Conservation (phyloP, 1,140 invertebrate genomes). For the Harpegnathos saltator region DNA sequence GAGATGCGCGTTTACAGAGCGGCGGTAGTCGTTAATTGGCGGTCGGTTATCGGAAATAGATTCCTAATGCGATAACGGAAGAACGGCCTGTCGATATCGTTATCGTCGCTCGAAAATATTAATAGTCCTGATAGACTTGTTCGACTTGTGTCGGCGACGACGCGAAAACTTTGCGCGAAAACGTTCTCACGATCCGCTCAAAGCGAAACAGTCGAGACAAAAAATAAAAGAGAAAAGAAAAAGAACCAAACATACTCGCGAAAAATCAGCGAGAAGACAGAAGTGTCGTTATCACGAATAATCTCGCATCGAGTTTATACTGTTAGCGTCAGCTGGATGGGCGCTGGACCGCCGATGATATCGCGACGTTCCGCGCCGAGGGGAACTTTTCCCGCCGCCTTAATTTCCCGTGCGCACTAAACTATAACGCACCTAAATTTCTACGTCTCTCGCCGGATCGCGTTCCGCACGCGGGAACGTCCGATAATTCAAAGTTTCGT, state of each 20-base stretch:
- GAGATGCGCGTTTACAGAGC: background rate
- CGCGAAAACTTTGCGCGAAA: no score
- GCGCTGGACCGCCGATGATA: background rate
- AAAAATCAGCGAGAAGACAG: no score
- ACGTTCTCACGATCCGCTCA: background rate
- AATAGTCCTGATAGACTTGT: conserved; percentile 19
- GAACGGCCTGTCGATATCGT: background rate
- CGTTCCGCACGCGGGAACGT: background rate
- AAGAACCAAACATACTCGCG: no score
- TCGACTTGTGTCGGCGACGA: background rate
- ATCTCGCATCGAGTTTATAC: no score
- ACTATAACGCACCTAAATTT: conserved; percentile 41
- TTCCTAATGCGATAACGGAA: conserved; percentile 42
- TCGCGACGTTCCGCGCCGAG: background rate
- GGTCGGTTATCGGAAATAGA: conserved; percentile 39
- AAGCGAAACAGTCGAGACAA: no score
- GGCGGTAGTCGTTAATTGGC: conserved; percentile 32
- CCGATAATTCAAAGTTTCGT: conserved; percentile 40
- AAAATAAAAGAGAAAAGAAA: no score
- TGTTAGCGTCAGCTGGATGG: no score
- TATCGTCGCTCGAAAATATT: conserved; percentile 32
- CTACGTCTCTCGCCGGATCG: conserved; percentile 12
- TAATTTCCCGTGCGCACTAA: conserved; percentile 18
- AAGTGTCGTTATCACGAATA: no score
- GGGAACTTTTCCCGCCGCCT: conserved; percentile 2